Base-by-base conservation (phyloP, 2,113 vertebrate species). In the Sardina pilchardus region DNA sequence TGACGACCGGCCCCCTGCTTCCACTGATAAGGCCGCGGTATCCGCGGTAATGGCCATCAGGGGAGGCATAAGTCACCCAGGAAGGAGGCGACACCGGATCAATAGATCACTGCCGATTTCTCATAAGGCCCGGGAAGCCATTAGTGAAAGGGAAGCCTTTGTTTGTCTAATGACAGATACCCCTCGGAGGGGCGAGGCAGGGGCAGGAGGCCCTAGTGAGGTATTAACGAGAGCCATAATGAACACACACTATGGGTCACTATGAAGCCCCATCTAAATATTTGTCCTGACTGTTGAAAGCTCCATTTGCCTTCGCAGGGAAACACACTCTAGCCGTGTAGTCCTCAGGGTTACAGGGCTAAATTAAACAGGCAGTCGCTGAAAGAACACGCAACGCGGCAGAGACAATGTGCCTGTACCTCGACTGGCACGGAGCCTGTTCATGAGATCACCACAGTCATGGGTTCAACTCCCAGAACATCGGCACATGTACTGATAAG, bases 21-120 rank as follows among this genome's bases (percentile, higher is more conserved):
- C 83, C 87, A 50, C 88, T 88, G 92, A 94, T 95, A 94, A 94
- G 93, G 92, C 91, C 88, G 88, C 93, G 90, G 91, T 92, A 92
- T 93, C 90, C 92, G 90, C 91, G 86, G 91, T 93, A 92, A 94
- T 91, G 89, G 92, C 92, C 94, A 92, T 94, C 93, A 93, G 92
- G 92, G 91, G 87, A 90, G 89, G 89, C 88, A 93, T 94, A 94
- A 94, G 92, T 94, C 93, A 93, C 85, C 0, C 88, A 90, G 92
- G 92, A 93, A 94, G 92, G 93, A 92, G 92, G 91, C 90, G 92
- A 93, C 93, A 92, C 89, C 87, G 88, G 93, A 95, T 94, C 94
- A 92, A 93, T 94, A 93, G 92, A 93, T 92, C 91, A 89, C 86
- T 87, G 88, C 80, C 82, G 85, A 81, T 87, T 85, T 82, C 88